Percentiles rank a stretch among this genome's conserved stretches.
phyloP scores from a whole-genome alignment of 2,113 vertebrate species.

The Furnarius figulus region DNA sequence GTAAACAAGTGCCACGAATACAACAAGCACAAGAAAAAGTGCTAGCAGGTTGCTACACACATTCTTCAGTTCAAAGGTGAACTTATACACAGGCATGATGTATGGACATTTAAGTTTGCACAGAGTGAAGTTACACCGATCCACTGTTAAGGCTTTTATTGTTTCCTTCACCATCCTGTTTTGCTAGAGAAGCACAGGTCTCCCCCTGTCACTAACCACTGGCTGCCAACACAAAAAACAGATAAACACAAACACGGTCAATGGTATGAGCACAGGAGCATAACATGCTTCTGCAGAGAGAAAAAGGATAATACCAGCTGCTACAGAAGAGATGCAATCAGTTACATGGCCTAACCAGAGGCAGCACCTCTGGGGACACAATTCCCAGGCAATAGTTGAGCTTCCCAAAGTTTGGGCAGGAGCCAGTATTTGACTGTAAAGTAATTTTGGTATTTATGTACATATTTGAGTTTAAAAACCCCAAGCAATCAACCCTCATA shows the following conservation, averaged over 20 bases:
- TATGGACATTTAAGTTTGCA: rapidly evolving
- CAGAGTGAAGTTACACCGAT: not conserved
- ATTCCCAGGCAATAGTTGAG: not conserved
- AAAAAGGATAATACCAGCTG: not conserved
- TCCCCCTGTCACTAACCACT: not conserved
- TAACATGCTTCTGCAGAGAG: rapidly evolving
- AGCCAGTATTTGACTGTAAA: not conserved
- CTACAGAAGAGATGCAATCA: not conserved
- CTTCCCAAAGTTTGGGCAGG: not conserved
- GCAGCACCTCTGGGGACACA: not conserved
- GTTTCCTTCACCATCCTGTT: not conserved
- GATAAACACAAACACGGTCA: not conserved
- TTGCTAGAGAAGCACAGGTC: not conserved
- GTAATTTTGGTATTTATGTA: not conserved
- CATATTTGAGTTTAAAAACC: not conserved
- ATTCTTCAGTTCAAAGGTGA: not conserved
- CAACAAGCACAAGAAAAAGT: not conserved
- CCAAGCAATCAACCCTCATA: not conserved
- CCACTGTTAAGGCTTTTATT: not conserved
- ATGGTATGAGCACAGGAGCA: rapidly evolving
- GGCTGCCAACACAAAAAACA: not conserved
- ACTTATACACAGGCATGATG: rapidly evolving
- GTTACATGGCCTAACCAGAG: not conserved
- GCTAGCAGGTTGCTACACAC: not conserved
- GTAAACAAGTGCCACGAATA: not conserved